These are phyloP conservation scores for Oryzias melastigma DNA, from an alignment of 2,113 vertebrate species.

Conservation along the genomic window DNA sequence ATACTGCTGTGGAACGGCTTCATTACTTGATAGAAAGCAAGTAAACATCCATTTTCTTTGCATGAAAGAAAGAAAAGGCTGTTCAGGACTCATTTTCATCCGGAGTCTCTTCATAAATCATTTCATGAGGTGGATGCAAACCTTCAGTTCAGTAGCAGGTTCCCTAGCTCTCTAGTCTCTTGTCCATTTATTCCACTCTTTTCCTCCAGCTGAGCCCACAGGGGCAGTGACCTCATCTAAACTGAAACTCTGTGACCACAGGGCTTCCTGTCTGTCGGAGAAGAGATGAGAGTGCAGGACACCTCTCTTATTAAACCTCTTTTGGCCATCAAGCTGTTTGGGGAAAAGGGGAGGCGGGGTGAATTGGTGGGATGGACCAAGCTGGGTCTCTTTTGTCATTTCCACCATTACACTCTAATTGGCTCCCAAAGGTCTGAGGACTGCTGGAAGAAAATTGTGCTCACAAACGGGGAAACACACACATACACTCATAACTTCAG, in stretches of 20 bases:
- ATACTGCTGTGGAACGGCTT: constrained; percentile 11
- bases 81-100: constrained; percentile 54
- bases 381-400: constrained; percentile 66
- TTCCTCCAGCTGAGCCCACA: constrained; percentile 69
- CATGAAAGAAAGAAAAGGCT: constrained; percentile 36
- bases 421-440: constrained; percentile 64
- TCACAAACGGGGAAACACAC: neutral
- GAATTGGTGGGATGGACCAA: constrained; percentile 54
- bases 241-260: constrained; percentile 65
- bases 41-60: constrained; percentile 33
- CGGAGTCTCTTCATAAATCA: constrained; percentile 54
- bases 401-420: constrained; percentile 68
- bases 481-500: neutral
- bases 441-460: constrained; percentile 20
- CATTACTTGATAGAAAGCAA: constrained; percentile 34
- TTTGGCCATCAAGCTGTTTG: constrained; percentile 58
- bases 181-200: constrained; percentile 68
- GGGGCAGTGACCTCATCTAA: constrained; percentile 75
- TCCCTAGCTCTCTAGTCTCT: constrained; percentile 42
- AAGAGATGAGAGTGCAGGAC: constrained; percentile 69
- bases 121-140: constrained; percentile 30
- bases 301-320: constrained; percentile 74
- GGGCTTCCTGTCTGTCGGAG: constrained; percentile 66
- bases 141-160: constrained; percentile 49
- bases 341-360: constrained; percentile 29